Conservation (phyloP, 2,888 invertebrate species). For the Seira ritae region DNA sequence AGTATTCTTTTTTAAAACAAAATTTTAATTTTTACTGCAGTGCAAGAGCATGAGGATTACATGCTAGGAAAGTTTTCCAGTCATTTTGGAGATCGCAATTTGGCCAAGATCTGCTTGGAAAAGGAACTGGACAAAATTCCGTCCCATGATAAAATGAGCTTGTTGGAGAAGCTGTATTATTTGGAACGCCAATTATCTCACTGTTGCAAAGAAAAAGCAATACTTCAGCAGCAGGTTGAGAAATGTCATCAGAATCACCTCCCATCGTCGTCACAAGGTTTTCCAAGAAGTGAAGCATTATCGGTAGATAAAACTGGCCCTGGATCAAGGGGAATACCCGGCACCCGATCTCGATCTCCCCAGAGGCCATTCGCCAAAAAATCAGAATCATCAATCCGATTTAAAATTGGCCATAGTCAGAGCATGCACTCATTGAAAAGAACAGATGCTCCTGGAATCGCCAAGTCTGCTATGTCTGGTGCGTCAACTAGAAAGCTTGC, state of each 20-base stretch:
- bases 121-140: conserved; percentile 60
- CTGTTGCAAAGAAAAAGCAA: conserved; percentile 72
- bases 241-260: conserved; percentile 57
- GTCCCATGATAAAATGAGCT: conserved; percentile 57
- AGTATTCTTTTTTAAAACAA: neutral
- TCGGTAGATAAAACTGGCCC: too few species aligned
- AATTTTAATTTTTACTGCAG: conserved; percentile 55
- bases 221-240: conserved; percentile 62
- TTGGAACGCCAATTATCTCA: conserved; percentile 70
- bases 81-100: conserved; percentile 2
- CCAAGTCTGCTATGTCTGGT: too few species aligned
- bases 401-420: too few species aligned
- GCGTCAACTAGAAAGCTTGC: too few species aligned
- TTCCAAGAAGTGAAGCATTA: neutral
- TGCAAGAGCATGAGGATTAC: conserved; percentile 67
- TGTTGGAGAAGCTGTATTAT: conserved; percentile 68
- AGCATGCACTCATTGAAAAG: too few species aligned
- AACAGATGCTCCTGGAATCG: too few species aligned
- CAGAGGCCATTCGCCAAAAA: too few species aligned
- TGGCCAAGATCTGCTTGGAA: conserved; percentile 22
- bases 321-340: too few species aligned
- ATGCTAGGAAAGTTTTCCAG: conserved; percentile 53
- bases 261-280: neutral
- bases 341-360: too few species aligned
- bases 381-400: too few species aligned